These are phyloP conservation scores for Crambe crambe DNA, from an alignment of 37 sponge, comb jelly and placozoan species.

Conservation along the genomic window DNA sequence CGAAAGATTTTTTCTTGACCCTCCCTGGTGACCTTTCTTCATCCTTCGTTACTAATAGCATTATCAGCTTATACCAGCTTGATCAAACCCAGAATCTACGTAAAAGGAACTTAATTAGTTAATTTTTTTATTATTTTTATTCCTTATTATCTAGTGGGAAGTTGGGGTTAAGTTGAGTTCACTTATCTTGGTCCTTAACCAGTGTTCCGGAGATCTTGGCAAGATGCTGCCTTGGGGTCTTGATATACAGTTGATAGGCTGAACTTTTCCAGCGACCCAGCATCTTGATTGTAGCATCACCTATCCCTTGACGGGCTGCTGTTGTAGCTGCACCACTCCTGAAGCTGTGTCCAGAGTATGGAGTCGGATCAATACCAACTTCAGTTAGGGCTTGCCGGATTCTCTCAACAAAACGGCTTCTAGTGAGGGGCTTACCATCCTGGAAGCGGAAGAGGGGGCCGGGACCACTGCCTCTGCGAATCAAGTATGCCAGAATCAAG, in stretches of 20 bases:
- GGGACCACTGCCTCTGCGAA: not conserved
- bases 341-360: not conserved
- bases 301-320: not conserved
- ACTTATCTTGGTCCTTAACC: no score
- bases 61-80: no score
- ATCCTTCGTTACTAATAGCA: no score
- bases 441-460: not conserved
- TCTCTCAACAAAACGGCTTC: not conserved
- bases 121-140: no score
- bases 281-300: not conserved
- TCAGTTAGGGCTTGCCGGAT: not conserved
- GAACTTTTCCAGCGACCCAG: not conserved
- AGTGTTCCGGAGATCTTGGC: no score
- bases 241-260: not conserved
- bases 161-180: no score
- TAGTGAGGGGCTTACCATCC: not conserved
- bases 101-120: no score
- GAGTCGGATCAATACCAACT: not conserved
- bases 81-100: no score
- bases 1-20: no score
- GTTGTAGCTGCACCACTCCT: not conserved
- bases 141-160: no score
- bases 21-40: no score
- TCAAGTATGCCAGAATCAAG: not conserved
- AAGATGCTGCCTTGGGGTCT: not conserved